A percentile compares a stretch with the other conserved stretches of the same genome.
phyloP scores from a whole-genome alignment of 1,140 invertebrate genomes.

The Diorhabda carinulata region DNA sequence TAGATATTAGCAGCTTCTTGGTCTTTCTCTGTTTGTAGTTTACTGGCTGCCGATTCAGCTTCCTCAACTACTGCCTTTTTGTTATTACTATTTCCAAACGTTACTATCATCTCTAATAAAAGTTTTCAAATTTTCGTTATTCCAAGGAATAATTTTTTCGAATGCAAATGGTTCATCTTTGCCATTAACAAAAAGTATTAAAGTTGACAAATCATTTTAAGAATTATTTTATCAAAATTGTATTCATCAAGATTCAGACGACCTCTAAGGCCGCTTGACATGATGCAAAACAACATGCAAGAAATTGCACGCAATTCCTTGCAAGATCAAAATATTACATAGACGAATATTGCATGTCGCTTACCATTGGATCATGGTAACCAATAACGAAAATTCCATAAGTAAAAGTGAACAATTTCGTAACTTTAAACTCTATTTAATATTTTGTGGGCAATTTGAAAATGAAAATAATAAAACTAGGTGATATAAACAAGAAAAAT shows the following conservation, averaged over 20 bases:
- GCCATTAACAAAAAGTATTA: slow-evolving; percentile 66
- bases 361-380: no score
- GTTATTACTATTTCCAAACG: slow-evolving; percentile 59
- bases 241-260: slow-evolving; percentile 68
- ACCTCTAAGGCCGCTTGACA: slow-evolving; percentile 48
- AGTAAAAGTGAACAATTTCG: no score
- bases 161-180: slow-evolving; percentile 50
- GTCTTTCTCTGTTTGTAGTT: slow-evolving; percentile 49
- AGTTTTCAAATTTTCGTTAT: slow-evolving; percentile 73
- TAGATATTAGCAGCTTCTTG: slow-evolving; percentile 72
- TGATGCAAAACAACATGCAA: no score
- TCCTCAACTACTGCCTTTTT: slow-evolving; percentile 57
- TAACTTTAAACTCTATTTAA: no score
- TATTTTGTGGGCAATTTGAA: no score
- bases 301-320: no score
- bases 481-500: no score
- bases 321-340: no score
- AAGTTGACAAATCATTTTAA: slow-evolving; percentile 74
- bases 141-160: slow-evolving; percentile 65
- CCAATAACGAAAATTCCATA: no score
- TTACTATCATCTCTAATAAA: slow-evolving; percentile 73
- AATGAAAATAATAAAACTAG: no score
- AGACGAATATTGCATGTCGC: no score
- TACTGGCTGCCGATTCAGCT: slow-evolving; percentile 54
- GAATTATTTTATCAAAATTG: slow-evolving; percentile 73